Conservation (phyloP, 1,140 invertebrate species). For the Chrysomallon squamiferum region DNA sequence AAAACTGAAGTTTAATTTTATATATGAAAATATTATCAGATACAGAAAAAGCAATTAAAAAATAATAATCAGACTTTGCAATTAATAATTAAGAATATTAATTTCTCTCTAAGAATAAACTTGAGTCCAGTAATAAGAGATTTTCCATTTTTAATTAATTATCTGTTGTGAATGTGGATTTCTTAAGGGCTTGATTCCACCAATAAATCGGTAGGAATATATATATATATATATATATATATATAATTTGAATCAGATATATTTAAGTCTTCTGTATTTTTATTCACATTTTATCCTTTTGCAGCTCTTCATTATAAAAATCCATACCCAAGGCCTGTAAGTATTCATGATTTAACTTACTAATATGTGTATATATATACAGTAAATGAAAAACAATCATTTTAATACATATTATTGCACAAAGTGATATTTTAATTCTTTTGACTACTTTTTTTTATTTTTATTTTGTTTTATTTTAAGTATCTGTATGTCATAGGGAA, state of each 20-base stretch:
- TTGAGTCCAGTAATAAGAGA: not conserved
- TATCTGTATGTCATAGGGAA: not conserved
- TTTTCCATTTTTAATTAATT: not conserved
- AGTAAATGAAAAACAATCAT: not conserved
- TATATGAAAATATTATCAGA: not conserved
- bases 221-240: not conserved
- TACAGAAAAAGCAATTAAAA: not conserved
- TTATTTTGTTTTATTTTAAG: not conserved
- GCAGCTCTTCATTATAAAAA: not conserved
- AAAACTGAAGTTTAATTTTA: not conserved
- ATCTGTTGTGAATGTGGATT: not conserved
- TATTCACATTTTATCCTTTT: not conserved
- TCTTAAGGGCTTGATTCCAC: too few relatives aligned
- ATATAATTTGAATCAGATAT: not conserved
- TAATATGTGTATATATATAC: not conserved
- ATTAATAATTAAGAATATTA: not conserved
- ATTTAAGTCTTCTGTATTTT: not conserved
- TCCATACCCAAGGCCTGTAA: not conserved
- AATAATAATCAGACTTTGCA: not conserved
- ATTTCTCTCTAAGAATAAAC: not conserved
- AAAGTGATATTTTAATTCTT: not conserved
- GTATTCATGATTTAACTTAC: not conserved
- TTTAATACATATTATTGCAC: not conserved
- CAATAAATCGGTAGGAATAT: not conserved
- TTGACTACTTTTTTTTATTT: not conserved